Percentiles rank a stretch among this genome's conserved stretches.
These are phyloP conservation scores for Tipula unca DNA, from an alignment of 2,888 invertebrate species.

Conservation along the genomic window DNA sequence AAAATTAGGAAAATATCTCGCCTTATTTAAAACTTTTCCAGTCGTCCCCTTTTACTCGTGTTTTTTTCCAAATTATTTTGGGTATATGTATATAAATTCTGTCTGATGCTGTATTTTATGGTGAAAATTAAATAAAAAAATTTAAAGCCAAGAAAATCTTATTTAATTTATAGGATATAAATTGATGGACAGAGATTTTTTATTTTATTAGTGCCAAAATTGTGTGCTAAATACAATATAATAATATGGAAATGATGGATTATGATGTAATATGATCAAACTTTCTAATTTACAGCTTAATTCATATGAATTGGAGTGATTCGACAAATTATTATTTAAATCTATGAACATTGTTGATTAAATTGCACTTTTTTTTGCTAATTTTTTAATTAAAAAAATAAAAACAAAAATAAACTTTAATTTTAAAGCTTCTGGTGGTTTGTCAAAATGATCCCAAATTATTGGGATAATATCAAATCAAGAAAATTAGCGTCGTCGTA, in stretches of 20 bases:
- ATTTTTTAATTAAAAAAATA: no score
- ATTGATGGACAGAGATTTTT: not conserved
- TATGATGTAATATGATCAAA: not conserved
- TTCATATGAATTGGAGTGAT: no score
- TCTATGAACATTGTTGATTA: no score
- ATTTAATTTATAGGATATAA: not conserved
- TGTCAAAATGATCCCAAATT: no score
- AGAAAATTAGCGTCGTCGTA: no score
- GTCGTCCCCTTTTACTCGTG: not conserved
- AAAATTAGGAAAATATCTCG: constrained; percentile 3
- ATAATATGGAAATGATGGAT: not conserved
- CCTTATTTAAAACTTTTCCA: not conserved
- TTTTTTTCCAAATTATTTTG: not conserved
- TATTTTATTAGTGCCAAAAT: not conserved
- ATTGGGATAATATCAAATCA: no score
- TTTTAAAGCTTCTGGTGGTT: no score
- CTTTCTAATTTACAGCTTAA: not conserved
- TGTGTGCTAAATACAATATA: not conserved
- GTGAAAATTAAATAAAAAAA: not conserved
- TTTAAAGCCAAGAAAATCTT: not conserved
- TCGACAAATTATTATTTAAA: no score
- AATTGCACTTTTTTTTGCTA: no score
- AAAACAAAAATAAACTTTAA: no score
- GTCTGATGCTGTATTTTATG: not conserved
- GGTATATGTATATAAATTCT: not conserved